Percentiles rank a stretch among this genome's conserved stretches.
phyloP scores from a whole-genome alignment of 2,113 vertebrate species.

The Rynchops niger region DNA sequence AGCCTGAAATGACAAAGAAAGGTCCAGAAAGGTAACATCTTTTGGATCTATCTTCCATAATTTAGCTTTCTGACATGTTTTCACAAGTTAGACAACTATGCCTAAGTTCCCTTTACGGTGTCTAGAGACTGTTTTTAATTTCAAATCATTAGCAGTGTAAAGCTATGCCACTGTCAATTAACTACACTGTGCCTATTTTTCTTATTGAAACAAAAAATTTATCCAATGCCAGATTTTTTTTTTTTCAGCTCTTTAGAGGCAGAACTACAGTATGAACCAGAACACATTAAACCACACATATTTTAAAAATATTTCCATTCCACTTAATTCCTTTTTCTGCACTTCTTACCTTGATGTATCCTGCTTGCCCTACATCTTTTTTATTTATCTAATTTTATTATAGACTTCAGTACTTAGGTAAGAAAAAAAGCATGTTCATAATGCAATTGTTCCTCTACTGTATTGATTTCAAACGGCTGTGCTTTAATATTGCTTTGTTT shows the following conservation, averaged over 20 bases:
- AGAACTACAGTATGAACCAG: background rate
- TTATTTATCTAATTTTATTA: background rate
- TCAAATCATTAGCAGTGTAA: background rate
- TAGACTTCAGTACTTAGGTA: background rate
- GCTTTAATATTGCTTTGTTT: background rate
- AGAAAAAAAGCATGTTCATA: background rate
- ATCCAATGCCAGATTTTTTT: background rate
- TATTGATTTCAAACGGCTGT: background rate
- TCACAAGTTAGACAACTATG: background rate
- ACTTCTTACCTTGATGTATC: background rate
- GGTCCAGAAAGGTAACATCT: background rate
- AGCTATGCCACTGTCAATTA: background rate
- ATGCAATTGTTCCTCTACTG: background rate
- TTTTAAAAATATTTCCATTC: background rate
- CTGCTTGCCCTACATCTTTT: background rate
- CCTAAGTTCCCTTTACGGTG: background rate
- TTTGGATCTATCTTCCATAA: background rate
- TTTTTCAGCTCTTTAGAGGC: background rate
- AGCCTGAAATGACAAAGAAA: background rate
- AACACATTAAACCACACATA: background rate
- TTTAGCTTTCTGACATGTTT: background rate
- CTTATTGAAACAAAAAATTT: background rate
- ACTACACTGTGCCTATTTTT: background rate
- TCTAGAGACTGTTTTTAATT: background rate
- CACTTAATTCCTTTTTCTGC: background rate